These are phyloP conservation scores for Magallana gigas DNA, from an alignment of 1,140 invertebrate genomes.

Conservation along the genomic window DNA sequence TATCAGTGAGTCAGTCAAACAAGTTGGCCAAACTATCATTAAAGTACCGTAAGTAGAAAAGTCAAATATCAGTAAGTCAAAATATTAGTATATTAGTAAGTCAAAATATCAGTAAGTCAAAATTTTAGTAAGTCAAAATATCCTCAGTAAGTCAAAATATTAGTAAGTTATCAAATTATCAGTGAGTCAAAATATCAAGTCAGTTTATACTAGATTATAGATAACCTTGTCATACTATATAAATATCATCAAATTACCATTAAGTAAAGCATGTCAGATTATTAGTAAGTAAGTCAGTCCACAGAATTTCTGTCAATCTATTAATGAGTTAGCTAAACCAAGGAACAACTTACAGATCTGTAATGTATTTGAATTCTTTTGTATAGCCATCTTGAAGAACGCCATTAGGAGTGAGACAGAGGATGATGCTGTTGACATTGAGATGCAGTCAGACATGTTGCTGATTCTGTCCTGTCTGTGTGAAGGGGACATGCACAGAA, in stretches of 20 bases:
- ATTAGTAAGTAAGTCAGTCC: neutral
- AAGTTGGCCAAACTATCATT: neutral
- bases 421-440: conserved; percentile 77
- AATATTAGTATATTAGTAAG: neutral
- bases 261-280: neutral
- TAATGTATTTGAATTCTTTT: neutral
- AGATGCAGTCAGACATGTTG: conserved; percentile 79
- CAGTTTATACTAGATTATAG: neutral
- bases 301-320: neutral
- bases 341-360: neutral
- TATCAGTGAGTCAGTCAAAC: neutral
- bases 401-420: conserved; percentile 68
- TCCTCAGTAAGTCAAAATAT: neutral
- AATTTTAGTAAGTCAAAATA: neutral
- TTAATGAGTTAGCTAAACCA: neutral
- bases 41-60: neutral
- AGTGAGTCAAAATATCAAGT: neutral
- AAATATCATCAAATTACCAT: neutral
- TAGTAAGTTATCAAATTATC: neutral
- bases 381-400: conserved; percentile 71
- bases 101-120: conserved; percentile 23
- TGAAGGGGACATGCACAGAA: conserved; percentile 78
- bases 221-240: neutral
- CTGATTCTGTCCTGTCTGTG: conserved; percentile 78
- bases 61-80: neutral